Conservation (phyloP, 2,113 vertebrate genomes). For the Chrysochloris asiatica region DNA sequence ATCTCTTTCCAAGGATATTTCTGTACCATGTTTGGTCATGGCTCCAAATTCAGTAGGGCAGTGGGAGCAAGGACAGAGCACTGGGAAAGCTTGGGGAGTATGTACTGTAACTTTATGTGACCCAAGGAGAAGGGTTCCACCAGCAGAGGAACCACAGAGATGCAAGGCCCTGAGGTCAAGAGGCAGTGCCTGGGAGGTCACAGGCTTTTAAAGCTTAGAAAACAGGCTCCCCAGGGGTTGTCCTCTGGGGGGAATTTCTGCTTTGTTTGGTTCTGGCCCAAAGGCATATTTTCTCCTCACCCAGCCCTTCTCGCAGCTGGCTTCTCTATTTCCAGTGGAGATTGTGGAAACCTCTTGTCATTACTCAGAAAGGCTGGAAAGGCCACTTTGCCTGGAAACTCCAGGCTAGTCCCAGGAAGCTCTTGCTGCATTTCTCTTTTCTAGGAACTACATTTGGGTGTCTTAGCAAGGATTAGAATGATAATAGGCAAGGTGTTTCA, state of each 20-base stretch:
- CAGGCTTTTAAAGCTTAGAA: not conserved
- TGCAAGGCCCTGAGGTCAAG: not conserved
- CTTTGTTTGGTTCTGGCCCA: conserved; percentile 42
- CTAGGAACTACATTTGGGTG: not conserved
- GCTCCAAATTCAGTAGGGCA: not conserved
- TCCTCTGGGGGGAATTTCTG: not conserved
- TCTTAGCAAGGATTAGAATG: conserved; percentile 9
- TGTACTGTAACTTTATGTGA: not conserved
- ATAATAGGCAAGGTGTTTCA: not conserved
- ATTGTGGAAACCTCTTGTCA: conserved; percentile 19
- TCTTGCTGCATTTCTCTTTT: not conserved
- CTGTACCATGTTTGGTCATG: not conserved
- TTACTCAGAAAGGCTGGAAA: not conserved
- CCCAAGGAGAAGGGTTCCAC: not conserved
- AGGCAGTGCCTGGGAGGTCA: not conserved
- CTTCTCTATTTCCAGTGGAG: not conserved
- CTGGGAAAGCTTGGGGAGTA: not conserved
- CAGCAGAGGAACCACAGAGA: not conserved
- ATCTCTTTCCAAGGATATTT: not conserved
- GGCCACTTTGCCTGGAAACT: conserved; percentile 7
- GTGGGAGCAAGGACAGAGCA: not conserved
- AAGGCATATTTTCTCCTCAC: conserved; percentile 13
- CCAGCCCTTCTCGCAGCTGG: not conserved
- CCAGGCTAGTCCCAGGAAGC: not conserved
- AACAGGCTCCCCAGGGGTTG: conserved; percentile 22